A percentile compares a stretch with the other conserved stretches of the same genome.
phyloP scores from a whole-genome alignment of 2,797 vertebrate genomes.

The Peromyscus aztecus region DNA sequence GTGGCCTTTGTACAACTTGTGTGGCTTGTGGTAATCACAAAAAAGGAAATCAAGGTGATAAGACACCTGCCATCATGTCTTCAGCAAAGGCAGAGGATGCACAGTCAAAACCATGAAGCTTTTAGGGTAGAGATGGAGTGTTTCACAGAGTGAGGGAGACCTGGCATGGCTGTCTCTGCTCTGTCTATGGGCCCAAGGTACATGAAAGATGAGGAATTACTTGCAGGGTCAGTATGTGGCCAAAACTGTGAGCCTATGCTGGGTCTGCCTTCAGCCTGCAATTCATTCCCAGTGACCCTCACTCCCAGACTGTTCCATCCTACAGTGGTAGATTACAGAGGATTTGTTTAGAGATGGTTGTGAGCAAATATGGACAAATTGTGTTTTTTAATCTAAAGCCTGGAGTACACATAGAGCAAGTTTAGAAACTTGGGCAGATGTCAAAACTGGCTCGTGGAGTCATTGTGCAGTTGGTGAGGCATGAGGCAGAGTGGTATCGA shows the following conservation, averaged over 20 bases:
- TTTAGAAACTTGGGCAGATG: slow-evolving; percentile 2
- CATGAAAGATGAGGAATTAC: background rate
- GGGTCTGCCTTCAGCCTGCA: background rate
- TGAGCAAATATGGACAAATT: background rate
- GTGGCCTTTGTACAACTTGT: background rate
- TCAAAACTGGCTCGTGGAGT: background rate
- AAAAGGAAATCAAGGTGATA: background rate
- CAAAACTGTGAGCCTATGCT: background rate
- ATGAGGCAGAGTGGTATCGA: background rate
- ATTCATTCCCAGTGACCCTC: background rate
- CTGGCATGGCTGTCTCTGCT: background rate
- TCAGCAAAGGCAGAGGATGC: background rate
- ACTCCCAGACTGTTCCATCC: background rate
- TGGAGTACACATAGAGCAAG: background rate
- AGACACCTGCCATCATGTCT: background rate
- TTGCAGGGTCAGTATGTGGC: background rate
- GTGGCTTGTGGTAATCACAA: background rate
- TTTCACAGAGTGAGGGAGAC: background rate
- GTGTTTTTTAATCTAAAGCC: background rate
- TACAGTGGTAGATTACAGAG: background rate
- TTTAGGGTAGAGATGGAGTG: background rate
- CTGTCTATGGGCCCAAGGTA: background rate
- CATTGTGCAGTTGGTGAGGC: background rate
- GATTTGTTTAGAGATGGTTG: slow-evolving; percentile 37
- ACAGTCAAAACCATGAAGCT: background rate